Evolutionary conservation across 1,140 invertebrate species (phyloP).

Genomic region (Lycorma delicatula): DNA sequence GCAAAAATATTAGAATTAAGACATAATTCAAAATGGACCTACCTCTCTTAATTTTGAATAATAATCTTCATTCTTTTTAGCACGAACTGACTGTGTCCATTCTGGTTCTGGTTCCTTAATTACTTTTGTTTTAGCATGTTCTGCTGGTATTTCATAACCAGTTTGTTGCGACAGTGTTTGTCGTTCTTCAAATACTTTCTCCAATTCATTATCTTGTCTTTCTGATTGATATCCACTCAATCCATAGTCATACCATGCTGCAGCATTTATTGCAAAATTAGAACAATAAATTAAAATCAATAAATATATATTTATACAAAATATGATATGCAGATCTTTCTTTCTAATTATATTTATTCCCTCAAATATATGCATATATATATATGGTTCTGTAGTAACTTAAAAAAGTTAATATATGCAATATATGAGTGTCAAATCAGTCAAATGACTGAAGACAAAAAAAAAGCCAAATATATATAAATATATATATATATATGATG

Average conservation of each 20-base stretch:
- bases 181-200: slow-evolving; percentile 79
- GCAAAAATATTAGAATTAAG: too few relatives aligned
- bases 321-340: background rate
- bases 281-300: background rate
- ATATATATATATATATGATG: too few relatives aligned
- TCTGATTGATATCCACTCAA: slow-evolving; percentile 75
- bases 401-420: too few relatives aligned
- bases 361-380: background rate
- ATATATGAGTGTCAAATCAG: too few relatives aligned
- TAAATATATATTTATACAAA: background rate
- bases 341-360: background rate
- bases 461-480: too few relatives aligned
- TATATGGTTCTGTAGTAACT: background rate
- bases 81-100: slow-evolving; percentile 73
- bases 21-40: slow-evolving; percentile 14
- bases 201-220: slow-evolving; percentile 72
- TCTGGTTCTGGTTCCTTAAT: slow-evolving; percentile 66
- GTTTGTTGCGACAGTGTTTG: slow-evolving; percentile 53
- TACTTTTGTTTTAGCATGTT: slow-evolving; percentile 33
- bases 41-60: slow-evolving; percentile 70
- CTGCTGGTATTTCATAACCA: slow-evolving; percentile 44
- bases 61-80: slow-evolving; percentile 73
- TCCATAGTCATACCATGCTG: slow-evolving; percentile 88
- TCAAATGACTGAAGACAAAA: too few relatives aligned
- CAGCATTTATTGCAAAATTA: too few relatives aligned